Conservation (phyloP, 2,888 invertebrate species). For the Polydrusus pterygomalis region DNA sequence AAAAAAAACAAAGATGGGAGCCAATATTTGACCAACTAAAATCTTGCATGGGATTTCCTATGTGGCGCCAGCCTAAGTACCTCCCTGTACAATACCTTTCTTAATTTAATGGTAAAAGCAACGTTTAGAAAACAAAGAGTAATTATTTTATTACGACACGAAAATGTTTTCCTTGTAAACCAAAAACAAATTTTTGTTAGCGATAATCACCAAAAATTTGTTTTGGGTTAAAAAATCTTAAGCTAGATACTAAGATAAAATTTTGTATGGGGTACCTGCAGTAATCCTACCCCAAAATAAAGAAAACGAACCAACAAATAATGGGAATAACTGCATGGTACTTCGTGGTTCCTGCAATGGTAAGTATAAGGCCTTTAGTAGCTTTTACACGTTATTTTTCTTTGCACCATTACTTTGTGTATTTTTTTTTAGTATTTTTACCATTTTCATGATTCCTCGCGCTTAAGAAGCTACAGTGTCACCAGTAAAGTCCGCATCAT, state of each 20-base stretch:
- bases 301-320: conserved; percentile 31
- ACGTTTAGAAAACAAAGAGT: no score
- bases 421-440: no score
- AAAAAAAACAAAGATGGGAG: no score
- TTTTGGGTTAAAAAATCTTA: conserved; percentile 5
- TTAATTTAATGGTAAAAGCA: no score
- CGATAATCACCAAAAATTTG: conserved; percentile 2
- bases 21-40: no score
- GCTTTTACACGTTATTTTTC: neutral
- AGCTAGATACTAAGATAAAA: conserved; percentile 35
- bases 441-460: no score
- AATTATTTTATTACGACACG: no score
- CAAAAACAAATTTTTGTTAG: conserved; percentile 25
- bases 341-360: conserved; percentile 50
- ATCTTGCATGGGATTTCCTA: no score
- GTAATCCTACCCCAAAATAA: conserved; percentile 51
- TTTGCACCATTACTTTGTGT: neutral
- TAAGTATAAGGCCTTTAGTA: conserved; percentile 32
- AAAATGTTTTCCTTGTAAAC: neutral
- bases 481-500: no score
- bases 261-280: conserved; percentile 46
- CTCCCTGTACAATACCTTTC: no score
- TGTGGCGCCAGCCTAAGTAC: no score
- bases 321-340: conserved; percentile 49
- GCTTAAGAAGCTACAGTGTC: no score